phyloP scores from a whole-genome alignment of 2,888 invertebrate species.

The Neuroscelio doddi region DNA sequence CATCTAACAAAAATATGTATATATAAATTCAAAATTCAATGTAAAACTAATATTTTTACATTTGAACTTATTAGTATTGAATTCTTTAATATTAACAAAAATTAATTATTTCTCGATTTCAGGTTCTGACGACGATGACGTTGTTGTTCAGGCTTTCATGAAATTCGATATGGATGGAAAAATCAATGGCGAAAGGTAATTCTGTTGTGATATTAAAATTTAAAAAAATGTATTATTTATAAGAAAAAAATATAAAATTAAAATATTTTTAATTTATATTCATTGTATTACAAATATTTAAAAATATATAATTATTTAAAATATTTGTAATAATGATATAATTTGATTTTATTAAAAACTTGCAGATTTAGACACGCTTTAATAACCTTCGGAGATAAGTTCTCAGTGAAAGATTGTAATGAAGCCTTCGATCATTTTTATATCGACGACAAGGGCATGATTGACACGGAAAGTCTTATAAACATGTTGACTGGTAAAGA shows the following conservation, averaged over 20 bases:
- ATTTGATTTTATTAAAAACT: too few species aligned
- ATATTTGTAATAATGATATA: too few species aligned
- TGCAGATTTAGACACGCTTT: conserved; percentile 34
- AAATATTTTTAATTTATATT: background rate
- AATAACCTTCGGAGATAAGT: conserved; percentile 38
- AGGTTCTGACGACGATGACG: conserved; percentile 91
- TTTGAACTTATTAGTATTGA: too few species aligned
- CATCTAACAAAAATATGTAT: too few species aligned
- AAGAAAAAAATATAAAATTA: background rate
- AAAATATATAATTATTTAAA: background rate
- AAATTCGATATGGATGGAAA: conserved; percentile 85
- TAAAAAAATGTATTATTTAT: too few species aligned
- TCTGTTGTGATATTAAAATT: conserved; percentile 5
- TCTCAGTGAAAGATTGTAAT: conserved; percentile 75
- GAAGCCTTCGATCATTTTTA: conserved; percentile 95
- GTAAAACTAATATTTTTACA: too few species aligned
- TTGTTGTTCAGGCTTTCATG: conserved; percentile 93
- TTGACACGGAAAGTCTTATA: conserved; percentile 37
- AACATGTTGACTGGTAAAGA: conserved; percentile 35
- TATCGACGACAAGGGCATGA: conserved; percentile 75
- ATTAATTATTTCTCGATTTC: too few species aligned
- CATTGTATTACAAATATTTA: background rate
- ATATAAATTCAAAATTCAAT: too few species aligned
- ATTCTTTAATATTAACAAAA: too few species aligned
- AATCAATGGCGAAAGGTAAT: conserved; percentile 88